Conservation (phyloP, 2,888 invertebrate genomes). For the Scaptomyza parva region DNA sequence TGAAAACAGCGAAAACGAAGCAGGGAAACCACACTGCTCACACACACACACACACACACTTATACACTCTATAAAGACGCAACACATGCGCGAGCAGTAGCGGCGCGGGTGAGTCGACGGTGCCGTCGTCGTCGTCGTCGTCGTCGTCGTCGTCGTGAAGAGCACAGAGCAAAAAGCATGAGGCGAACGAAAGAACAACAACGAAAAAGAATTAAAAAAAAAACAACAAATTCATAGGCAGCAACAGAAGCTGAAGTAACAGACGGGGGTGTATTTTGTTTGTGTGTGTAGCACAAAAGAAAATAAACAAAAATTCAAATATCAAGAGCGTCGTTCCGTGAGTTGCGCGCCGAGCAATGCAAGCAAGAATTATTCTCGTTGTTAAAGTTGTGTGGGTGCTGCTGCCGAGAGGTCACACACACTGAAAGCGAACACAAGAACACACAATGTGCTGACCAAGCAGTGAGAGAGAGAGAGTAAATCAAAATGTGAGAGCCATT, state of each 20-base stretch:
- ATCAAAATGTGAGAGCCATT: not conserved
- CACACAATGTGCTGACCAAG: slow-evolving; percentile 46
- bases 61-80: slow-evolving; percentile 45
- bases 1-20: slow-evolving; percentile 49
- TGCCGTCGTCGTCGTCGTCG: slow-evolving; percentile 3
- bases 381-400: slow-evolving; percentile 68
- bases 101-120: slow-evolving; percentile 23
- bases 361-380: slow-evolving; percentile 65
- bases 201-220: slow-evolving; percentile 18
- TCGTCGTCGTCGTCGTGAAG: slow-evolving; percentile 8
- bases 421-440: slow-evolving; percentile 15
- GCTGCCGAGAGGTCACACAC: slow-evolving; percentile 53
- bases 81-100: slow-evolving; percentile 70
- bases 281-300: slow-evolving; percentile 57
- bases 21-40: slow-evolving; percentile 54
- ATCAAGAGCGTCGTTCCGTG: slow-evolving; percentile 51
- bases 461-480: slow-evolving; percentile 34
- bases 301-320: slow-evolving; percentile 75
- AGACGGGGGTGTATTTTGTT: slow-evolving; percentile 39
- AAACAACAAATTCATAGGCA: slow-evolving; percentile 25
- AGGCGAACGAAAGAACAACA: slow-evolving; percentile 54
- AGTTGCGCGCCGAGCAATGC: slow-evolving; percentile 39
- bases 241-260: slow-evolving; percentile 13
- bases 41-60: slow-evolving; percentile 32
- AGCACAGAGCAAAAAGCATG: slow-evolving; percentile 47